Base-by-base conservation (phyloP, 1,140 invertebrate species). In the Nomia melanderi region DNA sequence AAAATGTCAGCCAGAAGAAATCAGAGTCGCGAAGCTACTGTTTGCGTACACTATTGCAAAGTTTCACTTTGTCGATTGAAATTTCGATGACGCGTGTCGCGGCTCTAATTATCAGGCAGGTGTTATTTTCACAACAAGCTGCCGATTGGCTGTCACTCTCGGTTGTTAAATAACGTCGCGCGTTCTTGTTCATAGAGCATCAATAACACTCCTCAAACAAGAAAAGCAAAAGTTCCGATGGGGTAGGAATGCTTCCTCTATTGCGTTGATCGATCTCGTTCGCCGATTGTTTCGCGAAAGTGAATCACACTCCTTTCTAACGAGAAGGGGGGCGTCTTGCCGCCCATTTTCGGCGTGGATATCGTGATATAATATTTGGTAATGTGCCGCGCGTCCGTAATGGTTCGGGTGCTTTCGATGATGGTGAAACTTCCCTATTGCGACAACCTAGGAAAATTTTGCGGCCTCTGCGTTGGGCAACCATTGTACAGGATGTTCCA, bases 381-480 rank as follows among this genome's bases (percentile, higher is more conserved):
- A 62, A 65, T 53, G 36, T 17, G 27, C 63, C 57, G 47, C 65
- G 56, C n/a, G 74, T 66, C 63, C 66, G 81, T 78, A 84, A 87
- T 84, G 72, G 77, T 63, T 57, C 75, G 79, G 39, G 89, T 69
- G 41, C 87, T 91, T 90, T 90, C 88, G 80, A 83, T 83, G 54
- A 73, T 50, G 83, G 88, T 87, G 88, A 90, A 90, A 90, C 88
- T 86, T 73, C 70, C 47, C 23, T 69, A 81, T 90, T 90, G 88
- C 88, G 76, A 90, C 84, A 90, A 44, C 63, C 12, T 50, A 69
- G 74, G 85, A 86, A 89, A 88, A 88, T 86, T 86, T 44, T 67
- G 70, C 53, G 63, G 67, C 69, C 78, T 79, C 41, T 77, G 5
- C 47, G 54, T 90, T 89, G 79, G 62, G 80, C 82, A 89, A 89